A percentile compares a stretch with the other conserved stretches of the same genome.
These are phyloP conservation scores for Harlomillsia oculata DNA, from an alignment of 1,140 invertebrate species.

Conservation along the genomic window DNA sequence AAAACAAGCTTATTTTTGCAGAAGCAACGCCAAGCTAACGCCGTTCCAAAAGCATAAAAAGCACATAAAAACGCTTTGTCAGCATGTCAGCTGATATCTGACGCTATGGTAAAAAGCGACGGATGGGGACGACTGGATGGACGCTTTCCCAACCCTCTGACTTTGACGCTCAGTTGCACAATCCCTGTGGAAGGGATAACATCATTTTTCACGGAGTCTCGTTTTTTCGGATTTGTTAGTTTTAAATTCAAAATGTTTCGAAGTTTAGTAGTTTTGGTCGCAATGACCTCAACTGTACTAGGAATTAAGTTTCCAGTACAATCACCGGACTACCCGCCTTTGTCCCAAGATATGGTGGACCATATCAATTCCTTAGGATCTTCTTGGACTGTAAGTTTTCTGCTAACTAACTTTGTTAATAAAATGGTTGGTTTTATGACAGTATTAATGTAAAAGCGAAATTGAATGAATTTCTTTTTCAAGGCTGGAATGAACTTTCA, in stretches of 20 bases:
- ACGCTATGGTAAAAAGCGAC: too few species aligned
- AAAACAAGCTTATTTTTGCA: too few species aligned
- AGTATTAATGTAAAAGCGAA: too few species aligned
- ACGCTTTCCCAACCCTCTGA: too few species aligned
- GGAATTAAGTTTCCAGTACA: slow-evolving; percentile 3
- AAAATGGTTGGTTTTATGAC: not conserved
- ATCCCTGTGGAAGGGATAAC: too few species aligned
- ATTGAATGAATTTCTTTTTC: slow-evolving; percentile 16
- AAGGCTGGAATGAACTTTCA: slow-evolving; percentile 61
- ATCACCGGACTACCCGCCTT: slow-evolving; percentile 20
- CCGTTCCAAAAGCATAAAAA: too few species aligned
- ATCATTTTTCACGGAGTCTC: not conserved
- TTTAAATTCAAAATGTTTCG: too few species aligned
- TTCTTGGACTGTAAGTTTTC: slow-evolving; percentile 50
- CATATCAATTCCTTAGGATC: slow-evolving; percentile 47
- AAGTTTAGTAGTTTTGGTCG: not conserved
- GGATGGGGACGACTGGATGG: too few species aligned
- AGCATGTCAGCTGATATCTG: too few species aligned
- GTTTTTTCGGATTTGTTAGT: not conserved
- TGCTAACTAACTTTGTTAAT: not conserved
- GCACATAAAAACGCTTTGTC: too few species aligned
- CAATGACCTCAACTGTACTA: not conserved
- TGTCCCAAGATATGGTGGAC: slow-evolving; percentile 56
- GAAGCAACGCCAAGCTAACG: too few species aligned
- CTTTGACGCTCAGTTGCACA: too few species aligned